Evolutionary conservation across 2,113 vertebrate genomes (phyloP).

Genomic region (Turdus rufiventris): DNA sequence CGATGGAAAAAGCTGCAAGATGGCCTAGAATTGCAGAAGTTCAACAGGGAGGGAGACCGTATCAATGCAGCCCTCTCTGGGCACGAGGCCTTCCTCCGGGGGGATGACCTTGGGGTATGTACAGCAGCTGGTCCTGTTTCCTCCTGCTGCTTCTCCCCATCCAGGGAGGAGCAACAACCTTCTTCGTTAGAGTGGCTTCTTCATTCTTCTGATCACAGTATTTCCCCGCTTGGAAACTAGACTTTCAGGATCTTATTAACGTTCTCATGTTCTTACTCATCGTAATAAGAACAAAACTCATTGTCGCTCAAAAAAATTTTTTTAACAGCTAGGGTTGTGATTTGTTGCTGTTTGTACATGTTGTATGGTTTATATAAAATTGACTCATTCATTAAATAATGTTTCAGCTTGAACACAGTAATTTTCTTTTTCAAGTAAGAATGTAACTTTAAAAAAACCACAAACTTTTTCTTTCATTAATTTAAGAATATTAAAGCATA

Average conservation of each 20-base stretch:
- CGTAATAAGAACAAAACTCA: background rate
- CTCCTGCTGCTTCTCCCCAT: background rate
- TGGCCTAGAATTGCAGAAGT: constrained; percentile 77
- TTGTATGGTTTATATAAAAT: background rate
- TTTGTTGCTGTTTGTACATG: background rate
- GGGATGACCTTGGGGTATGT: constrained; percentile 80
- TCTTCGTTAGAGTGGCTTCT: background rate
- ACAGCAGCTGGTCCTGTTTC: background rate
- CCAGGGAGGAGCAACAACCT: background rate
- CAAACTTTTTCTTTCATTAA: background rate
- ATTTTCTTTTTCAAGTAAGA: background rate
- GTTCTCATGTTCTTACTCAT: background rate
- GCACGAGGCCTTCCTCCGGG: constrained; percentile 78
- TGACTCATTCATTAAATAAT: background rate
- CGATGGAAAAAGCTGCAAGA: constrained; percentile 70
- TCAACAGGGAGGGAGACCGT: constrained; percentile 76
- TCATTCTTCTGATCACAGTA: background rate
- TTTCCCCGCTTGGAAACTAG: background rate
- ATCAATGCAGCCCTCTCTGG: constrained; percentile 80
- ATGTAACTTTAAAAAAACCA: accelerated
- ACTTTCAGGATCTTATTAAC: background rate
- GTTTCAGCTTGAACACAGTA: background rate
- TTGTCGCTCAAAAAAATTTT: background rate
- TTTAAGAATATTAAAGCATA: background rate
- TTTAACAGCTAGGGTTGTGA: background rate